These are phyloP conservation scores for Tenrec ecaudatus DNA, from an alignment of 2,113 vertebrate species.

Conservation along the genomic window DNA sequence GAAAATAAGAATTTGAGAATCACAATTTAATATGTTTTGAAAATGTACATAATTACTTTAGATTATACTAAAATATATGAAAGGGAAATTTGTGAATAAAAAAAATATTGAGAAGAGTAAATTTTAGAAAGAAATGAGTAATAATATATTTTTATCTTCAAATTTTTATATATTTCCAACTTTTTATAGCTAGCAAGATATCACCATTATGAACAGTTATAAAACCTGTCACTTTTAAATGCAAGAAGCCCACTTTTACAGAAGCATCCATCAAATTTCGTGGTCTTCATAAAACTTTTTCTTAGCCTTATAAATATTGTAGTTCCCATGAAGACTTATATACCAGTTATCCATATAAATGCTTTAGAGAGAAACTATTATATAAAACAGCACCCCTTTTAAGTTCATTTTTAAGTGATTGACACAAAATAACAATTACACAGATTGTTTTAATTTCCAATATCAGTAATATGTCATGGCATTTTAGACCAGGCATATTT, in stretches of 20 bases:
- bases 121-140: constrained; percentile 52
- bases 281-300: constrained; percentile 71
- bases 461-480: neutral
- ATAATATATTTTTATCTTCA: constrained; percentile 69
- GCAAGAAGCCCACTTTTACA: constrained; percentile 71
- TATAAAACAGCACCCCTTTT: constrained; percentile 24
- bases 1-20: neutral
- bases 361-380: neutral
- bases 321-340: constrained; percentile 65
- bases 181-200: constrained; percentile 78
- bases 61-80: too few relatives aligned
- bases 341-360: constrained; percentile 65
- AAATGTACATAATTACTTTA: too few relatives aligned
- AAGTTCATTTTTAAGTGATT: constrained; percentile 34
- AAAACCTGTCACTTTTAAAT: constrained; percentile 74
- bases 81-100: constrained; percentile 33
- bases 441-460: neutral
- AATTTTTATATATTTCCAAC: constrained; percentile 53
- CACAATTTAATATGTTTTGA: constrained; percentile 7
- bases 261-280: constrained; percentile 67
- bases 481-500: neutral
- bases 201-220: constrained; percentile 76
- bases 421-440: neutral
- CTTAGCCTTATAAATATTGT: constrained; percentile 69
- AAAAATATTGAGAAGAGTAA: neutral